A percentile compares a stretch with the other conserved stretches of the same genome.
Evolutionary conservation across 2,797 vertebrate species (phyloP).

Genomic region (Sebastes taczanowskii): DNA sequence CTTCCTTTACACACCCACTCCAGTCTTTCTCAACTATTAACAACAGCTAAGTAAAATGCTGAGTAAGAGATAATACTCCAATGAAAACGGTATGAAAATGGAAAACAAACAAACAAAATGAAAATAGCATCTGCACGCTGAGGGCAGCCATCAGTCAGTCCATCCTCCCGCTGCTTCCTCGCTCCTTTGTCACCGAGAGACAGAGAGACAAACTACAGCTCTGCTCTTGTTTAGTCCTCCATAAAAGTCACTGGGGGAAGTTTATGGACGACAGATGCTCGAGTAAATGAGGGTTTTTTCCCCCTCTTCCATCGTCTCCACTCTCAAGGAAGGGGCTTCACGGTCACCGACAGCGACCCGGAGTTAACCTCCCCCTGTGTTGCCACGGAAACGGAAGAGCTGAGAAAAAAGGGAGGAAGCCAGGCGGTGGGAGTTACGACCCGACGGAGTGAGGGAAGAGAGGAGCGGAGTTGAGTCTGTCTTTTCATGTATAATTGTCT

Average conservation of each 20-base stretch:
- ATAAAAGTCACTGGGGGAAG: constrained; percentile 81
- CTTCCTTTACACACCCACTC: constrained; percentile 10
- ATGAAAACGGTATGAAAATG: constrained; percentile 22
- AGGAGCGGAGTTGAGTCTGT: constrained; percentile 32
- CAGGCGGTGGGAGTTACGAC: constrained; percentile 70
- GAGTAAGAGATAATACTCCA: constrained; percentile 1
- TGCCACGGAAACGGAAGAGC: constrained; percentile 75
- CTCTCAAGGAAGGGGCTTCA: constrained; percentile 60
- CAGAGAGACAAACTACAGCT: constrained; percentile 54
- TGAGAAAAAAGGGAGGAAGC: constrained; percentile 77
- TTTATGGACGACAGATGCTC: constrained; percentile 87
- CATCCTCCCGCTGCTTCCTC: constrained; percentile 68
- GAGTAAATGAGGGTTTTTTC: constrained; percentile 60
- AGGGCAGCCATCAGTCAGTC: constrained; percentile 60
- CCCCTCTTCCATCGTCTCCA: constrained; percentile 47
- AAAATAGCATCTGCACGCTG: constrained; percentile 66
- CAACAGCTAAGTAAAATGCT: background rate
- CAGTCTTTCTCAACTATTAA: background rate
- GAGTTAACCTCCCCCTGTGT: constrained; percentile 77
- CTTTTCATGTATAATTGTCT: constrained; percentile 53
- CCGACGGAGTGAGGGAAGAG: constrained; percentile 52
- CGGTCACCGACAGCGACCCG: constrained; percentile 72
- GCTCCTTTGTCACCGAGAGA: constrained; percentile 71
- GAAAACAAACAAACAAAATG: constrained; percentile 39
- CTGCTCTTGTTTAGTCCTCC: constrained; percentile 74